These are phyloP conservation scores for Rhadina sibilatrix DNA, from an alignment of 2,113 vertebrate genomes.

Conservation along the genomic window DNA sequence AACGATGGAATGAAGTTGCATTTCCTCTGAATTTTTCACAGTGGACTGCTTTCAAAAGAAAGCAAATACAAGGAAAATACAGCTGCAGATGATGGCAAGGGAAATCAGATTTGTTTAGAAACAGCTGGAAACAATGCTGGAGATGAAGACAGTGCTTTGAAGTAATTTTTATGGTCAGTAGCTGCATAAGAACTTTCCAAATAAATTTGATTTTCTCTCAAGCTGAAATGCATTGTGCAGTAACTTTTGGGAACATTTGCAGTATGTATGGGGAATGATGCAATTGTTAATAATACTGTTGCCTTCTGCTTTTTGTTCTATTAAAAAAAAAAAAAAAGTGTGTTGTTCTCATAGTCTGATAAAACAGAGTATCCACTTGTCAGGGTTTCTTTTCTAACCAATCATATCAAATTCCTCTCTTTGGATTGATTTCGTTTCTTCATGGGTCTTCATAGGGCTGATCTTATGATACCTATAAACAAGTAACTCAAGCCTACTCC, in stretches of 20 bases:
- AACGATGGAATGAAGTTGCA: not conserved
- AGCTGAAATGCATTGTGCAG: not conserved
- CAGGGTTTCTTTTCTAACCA: not conserved
- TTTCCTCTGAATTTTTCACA: not conserved
- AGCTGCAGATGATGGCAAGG: constrained; percentile 9
- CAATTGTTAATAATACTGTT: not conserved
- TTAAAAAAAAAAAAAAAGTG: not conserved
- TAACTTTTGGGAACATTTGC: not conserved
- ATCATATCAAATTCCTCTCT: not conserved
- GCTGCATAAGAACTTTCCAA: not conserved
- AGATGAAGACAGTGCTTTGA: not conserved
- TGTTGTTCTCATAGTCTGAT: not conserved
- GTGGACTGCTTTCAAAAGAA: not conserved
- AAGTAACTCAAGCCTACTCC: not conserved
- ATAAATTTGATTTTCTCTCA: not conserved
- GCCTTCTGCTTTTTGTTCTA: not conserved
- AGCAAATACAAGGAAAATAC: not conserved
- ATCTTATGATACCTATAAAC: not conserved
- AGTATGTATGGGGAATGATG: not conserved
- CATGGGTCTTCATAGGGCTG: not conserved
- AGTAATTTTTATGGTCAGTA: not conserved
- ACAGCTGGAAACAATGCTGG: constrained; percentile 30
- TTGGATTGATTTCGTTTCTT: not conserved
- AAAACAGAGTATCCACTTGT: not conserved
- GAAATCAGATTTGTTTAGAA: constrained; percentile 17